Evolutionary conservation across 2,888 invertebrate species (phyloP), one percentile per base, ranked within the genome.

Genomic region (Rotaria sp.): DNA sequence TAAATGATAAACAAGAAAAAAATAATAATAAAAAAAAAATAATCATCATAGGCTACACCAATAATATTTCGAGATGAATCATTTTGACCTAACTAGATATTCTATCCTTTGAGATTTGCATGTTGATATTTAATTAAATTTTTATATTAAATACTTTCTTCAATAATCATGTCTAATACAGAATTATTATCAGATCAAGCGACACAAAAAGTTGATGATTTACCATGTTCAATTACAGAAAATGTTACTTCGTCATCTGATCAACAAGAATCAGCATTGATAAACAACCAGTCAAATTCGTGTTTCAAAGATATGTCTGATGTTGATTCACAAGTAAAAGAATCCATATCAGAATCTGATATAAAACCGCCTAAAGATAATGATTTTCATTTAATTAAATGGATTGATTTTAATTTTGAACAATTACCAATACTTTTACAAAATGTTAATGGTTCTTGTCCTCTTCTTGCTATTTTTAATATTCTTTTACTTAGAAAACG

Each of bases 401-500:
- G 86, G 86, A 86, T 86, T 41, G 59, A 84, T 3, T 86, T 86
- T n/a, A 21, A 85, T 80, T n/a, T 48, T 10, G 75, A 80, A 26
- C 45, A 35, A 85, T 89, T 91, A 74, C 92, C 92, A 26, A 92
- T 93, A 85, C 91, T 93, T 24, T 93, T 92, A 5, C 93, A 93
- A 89, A 93, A 93, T 89, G 91, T 92, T 87, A 93, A 93, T 90
- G 93, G 93, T 18, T 93, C 93, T 0, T 93, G 93, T 89, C 93
- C 93, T 2, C 89, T 93, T 45, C 90, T 93, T 80, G 93, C 93
- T 45, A 91, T 93, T 52, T 91, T 92, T 87, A 93, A 93, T 89
- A 92, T 92, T 10, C 90, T 93, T 30, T 89, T 93, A 84, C 89
- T 93, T 84, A 90, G 92, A 89, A 91, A 91, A 38, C 90, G 90